These are phyloP conservation scores for Eupithecia subumbrata DNA, from an alignment of 2,888 invertebrate species.

Conservation along the genomic window DNA sequence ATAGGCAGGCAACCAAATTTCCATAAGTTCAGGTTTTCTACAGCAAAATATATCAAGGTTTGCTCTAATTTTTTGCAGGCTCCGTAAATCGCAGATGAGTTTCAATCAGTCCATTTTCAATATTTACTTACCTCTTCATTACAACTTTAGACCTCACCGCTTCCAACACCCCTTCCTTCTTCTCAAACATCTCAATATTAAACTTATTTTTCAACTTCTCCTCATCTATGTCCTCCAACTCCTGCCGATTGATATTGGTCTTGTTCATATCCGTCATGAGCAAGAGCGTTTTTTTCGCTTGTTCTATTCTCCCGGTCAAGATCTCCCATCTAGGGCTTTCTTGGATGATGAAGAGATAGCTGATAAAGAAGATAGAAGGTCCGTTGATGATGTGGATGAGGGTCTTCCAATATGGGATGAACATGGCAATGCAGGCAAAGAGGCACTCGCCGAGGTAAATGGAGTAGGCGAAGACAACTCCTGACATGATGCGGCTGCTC, in stretches of 20 bases:
- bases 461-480: slow-evolving; percentile 65
- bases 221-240: slow-evolving; percentile 57
- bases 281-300: slow-evolving; percentile 60
- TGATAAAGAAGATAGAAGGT: slow-evolving; percentile 62
- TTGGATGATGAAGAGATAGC: slow-evolving; percentile 56
- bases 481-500: slow-evolving; percentile 62
- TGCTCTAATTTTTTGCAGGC: neutral
- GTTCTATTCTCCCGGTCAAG: slow-evolving; percentile 62
- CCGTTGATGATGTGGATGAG: slow-evolving; percentile 65
- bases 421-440: slow-evolving; percentile 68
- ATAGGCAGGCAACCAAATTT: neutral
- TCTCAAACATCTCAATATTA: slow-evolving; percentile 58
- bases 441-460: slow-evolving; percentile 67
- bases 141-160: slow-evolving; percentile 65
- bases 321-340: slow-evolving; percentile 76
- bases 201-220: slow-evolving; percentile 59
- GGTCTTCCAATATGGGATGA: slow-evolving; percentile 68
- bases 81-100: neutral
- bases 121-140: slow-evolving; percentile 50
- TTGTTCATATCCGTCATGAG: slow-evolving; percentile 63
- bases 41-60: neutral
- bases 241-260: slow-evolving; percentile 57
- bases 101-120: neutral
- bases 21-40: neutral
- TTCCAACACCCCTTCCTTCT: slow-evolving; percentile 58